Percentiles rank a stretch among this genome's conserved stretches.
Conservation (phyloP, 2,888 invertebrate species). For the Drosophila mulleri region DNA sequence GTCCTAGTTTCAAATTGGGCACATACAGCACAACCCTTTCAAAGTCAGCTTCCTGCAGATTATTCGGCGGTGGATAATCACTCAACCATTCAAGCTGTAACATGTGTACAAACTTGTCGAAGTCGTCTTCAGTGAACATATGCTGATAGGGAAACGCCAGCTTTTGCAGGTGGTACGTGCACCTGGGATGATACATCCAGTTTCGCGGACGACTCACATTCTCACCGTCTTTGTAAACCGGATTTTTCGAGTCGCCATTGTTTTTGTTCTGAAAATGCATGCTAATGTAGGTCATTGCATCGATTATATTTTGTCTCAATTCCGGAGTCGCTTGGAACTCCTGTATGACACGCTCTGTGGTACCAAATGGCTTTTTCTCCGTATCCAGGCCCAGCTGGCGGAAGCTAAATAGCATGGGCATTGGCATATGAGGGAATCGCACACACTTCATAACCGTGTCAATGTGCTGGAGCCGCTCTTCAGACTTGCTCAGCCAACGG, state of each 20-base stretch:
- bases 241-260: not conserved
- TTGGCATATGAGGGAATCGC: conserved; percentile 38
- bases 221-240: accelerated
- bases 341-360: conserved; percentile 24
- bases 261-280: conserved; percentile 9
- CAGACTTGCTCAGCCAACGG: conserved; percentile 34
- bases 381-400: not conserved
- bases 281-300: conserved; percentile 31
- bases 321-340: conserved; percentile 18
- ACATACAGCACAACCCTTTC: not conserved
- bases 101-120: conserved; percentile 5
- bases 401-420: conserved; percentile 30
- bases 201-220: conserved; percentile 17
- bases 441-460: conserved; percentile 30
- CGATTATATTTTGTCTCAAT: not conserved
- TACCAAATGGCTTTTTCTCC: not conserved
- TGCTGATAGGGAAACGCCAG: conserved; percentile 31
- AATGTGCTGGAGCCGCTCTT: conserved; percentile 11
- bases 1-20: not conserved
- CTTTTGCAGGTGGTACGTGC: conserved; percentile 27
- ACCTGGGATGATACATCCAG: conserved; percentile 41
- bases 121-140: conserved; percentile 7
- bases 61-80: not conserved
- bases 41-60: not conserved
- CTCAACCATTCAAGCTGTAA: conserved; percentile 29